Evolutionary conservation across 2,113 vertebrate species (phyloP).

Genomic region (Spea bombifrons): DNA sequence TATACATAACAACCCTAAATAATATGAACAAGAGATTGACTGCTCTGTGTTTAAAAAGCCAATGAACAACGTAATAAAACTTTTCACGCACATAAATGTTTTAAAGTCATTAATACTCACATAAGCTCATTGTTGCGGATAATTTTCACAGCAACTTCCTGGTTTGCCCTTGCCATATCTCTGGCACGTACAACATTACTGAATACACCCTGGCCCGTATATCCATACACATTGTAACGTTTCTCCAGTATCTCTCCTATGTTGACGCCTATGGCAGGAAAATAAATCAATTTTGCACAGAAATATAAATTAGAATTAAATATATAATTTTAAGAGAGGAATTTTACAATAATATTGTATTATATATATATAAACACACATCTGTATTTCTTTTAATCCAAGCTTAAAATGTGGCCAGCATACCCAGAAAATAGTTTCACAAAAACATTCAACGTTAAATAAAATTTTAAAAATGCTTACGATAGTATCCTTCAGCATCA

Average conservation of each 20-base stretch:
- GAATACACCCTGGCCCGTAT: constrained; percentile 97
- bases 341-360: no score
- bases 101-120: constrained; percentile 64
- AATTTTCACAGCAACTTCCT: constrained; percentile 98
- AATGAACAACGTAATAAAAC: neutral
- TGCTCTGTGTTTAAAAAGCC: neutral
- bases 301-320: neutral
- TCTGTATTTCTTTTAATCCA: no score
- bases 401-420: no score
- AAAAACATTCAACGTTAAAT: neutral
- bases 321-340: no score
- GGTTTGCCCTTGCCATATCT: constrained; percentile 91
- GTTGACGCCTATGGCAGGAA: constrained; percentile 80
- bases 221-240: constrained; percentile 95
- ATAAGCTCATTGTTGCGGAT: constrained; percentile 98
- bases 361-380: no score
- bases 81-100: no score
- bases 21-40: no score
- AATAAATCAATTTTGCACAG: constrained; percentile 3
- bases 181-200: constrained; percentile 95
- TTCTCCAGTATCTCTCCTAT: constrained; percentile 97
- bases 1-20: neutral
- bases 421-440: no score
- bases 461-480: constrained; percentile 75
- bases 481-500: constrained; percentile 95